Evolutionary conservation across 2,797 vertebrate genomes (phyloP).

Genomic region (Sciurus carolinensis): DNA sequence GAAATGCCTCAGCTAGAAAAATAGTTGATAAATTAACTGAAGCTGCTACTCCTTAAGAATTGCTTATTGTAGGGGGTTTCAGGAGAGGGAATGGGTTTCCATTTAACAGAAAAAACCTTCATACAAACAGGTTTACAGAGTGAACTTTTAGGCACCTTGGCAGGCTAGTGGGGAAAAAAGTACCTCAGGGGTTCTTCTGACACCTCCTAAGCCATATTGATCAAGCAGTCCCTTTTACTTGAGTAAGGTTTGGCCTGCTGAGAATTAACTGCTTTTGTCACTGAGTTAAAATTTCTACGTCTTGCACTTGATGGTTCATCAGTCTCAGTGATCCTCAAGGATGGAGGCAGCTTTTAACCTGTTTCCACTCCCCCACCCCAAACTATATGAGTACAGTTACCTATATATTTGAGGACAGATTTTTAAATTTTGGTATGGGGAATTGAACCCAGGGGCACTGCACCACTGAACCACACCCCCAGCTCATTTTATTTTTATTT

Average conservation of each 20-base stretch:
- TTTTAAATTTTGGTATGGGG: not conserved
- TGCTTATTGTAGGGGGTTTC: not conserved
- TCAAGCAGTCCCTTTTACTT: not conserved
- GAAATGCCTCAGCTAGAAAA: conserved; percentile 38
- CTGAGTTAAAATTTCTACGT: conserved; percentile 27
- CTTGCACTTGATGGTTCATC: not conserved
- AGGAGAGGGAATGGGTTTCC: not conserved
- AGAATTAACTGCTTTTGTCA: not conserved
- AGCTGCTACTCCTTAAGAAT: conserved; percentile 1
- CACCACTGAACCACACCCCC: too few species aligned
- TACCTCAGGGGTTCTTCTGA: not conserved
- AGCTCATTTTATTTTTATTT: too few species aligned
- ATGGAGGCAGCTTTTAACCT: not conserved
- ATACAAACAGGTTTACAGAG: not conserved
- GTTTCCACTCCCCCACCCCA: not conserved
- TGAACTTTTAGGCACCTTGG: not conserved
- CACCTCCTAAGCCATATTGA: not conserved
- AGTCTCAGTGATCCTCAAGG: not conserved
- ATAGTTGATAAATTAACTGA: not conserved
- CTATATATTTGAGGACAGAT: not conserved
- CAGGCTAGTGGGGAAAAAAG: not conserved
- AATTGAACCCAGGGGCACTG: too few species aligned
- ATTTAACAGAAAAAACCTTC: conserved; percentile 15
- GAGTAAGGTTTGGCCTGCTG: not conserved
- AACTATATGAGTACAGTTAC: not conserved